Percentiles rank a stretch among this genome's conserved stretches.
These are phyloP conservation scores for Xenotilapia flavipinnis DNA, from an alignment of 2,113 vertebrate species.

Conservation along the genomic window DNA sequence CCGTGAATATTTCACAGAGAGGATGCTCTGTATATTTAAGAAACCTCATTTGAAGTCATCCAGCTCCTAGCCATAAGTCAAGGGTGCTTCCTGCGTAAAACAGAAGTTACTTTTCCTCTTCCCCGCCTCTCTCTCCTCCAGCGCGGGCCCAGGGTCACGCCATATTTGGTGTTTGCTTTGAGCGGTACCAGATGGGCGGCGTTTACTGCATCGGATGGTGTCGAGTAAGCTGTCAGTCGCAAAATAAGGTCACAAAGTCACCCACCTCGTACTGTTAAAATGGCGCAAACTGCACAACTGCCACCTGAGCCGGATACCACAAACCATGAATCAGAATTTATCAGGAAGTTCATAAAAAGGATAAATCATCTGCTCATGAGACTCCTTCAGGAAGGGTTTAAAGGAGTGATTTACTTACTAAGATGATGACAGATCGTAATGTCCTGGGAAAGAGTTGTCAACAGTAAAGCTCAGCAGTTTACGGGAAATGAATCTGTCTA, in stretches of 20 bases:
- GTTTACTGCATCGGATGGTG: neutral
- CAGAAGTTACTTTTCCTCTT: neutral
- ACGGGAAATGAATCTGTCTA: neutral
- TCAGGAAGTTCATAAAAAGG: neutral
- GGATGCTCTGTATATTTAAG: neutral
- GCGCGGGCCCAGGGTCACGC: neutral
- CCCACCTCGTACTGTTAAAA: accelerated
- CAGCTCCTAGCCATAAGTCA: neutral
- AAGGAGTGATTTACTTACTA: neutral
- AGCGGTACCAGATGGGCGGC: neutral
- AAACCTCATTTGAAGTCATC: neutral
- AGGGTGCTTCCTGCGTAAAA: neutral
- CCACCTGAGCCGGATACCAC: neutral
- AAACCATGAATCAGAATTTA: neutral
- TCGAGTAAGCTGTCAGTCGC: neutral
- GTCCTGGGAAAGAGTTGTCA: neutral
- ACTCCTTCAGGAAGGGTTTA: neutral
- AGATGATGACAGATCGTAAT: neutral
- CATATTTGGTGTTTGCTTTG: neutral
- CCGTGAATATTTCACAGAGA: neutral
- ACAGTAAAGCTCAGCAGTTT: neutral
- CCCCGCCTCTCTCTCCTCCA: neutral
- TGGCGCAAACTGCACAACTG: neutral
- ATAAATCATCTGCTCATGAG: neutral
- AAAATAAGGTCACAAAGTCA: neutral